Base-by-base conservation (phyloP, 2,797 vertebrate species). In the Phoeniculus purpureus region DNA sequence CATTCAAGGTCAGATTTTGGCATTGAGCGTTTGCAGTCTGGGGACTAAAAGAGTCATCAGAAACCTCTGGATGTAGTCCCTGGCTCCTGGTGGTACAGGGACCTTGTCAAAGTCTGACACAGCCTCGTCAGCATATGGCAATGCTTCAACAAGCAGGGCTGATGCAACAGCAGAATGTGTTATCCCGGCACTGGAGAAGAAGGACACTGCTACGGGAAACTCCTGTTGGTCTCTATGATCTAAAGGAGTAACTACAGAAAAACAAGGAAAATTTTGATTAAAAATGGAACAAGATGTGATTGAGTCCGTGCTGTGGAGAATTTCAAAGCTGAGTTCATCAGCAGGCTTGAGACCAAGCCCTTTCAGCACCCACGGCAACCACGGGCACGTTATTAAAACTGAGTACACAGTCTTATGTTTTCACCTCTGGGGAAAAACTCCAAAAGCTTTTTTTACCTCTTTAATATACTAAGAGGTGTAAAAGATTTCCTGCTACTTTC, bases 401-500 rank as follows among this genome's bases (percentile, higher is more conserved):
- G 34, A 83, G 84, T 62, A 88, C 64, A 20, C 34, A 85, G 74
- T 37, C 59, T 25, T n/a, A 72, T 50, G 27, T 67, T 85, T 72
- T 32, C 43, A 43, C 70, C 52, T 31, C 34, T 72, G 20, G 75
- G 60, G n/a, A 18, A 73, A 89, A 94, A 51, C 25, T 72, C 62
- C 72, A 60, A 67, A 87, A 83, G n/a, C 5, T 19, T 29, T 62
- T 93, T 86, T 43, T 85, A 54, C 58, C n/a, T 83, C 43, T 94
- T 91, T 86, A 91, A 86, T 89, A 81, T 61, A 90, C 58, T 72
- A 73, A 81, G 48, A 90, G 52, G 59, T 89, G 71, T 89, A 84
- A 90, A 92, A 94, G 85, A 87, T 90, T 90, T 93, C 68, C 31
- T 83, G 72, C 76, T 91, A 74, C 97, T 92, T 96, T 96, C 94